Evolutionary conservation across 2,113 vertebrate species (phyloP), one percentile per base, ranked within the genome.

Genomic region (Atractosteus spatula): DNA sequence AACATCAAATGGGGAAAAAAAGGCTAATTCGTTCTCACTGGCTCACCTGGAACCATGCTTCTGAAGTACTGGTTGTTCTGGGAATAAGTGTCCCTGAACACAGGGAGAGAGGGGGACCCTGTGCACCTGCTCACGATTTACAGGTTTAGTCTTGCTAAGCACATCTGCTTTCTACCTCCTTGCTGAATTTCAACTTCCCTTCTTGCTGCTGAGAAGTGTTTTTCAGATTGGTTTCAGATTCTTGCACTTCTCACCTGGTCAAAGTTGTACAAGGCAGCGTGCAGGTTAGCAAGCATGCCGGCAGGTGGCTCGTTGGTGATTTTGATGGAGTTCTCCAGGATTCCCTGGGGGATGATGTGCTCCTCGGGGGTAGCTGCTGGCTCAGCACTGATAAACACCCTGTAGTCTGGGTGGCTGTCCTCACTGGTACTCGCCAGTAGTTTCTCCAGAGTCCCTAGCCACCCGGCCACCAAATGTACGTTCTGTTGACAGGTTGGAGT

Each of bases 241-340:
- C 29, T 29, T 29, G 29, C 29, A 3, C 10, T 54, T 67, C 82
- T 75, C 73, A 94, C 93, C 90, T 94, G 89, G 74, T 80, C 90
- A 84, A 95, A 96, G 81, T 85, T 91, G 81, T 85, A 83, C 12
- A 94, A 85, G 14, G 89, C 87, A 14, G 90, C 79, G 16, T 92
- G 90, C 47, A 97, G 76, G 79, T 91, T 91, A 81, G 91, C 85
- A 3, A 89, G 83, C 89, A 95, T 89, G 44, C 91, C 92, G 2
- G 86, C 84, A 63, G 92, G 91, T 2, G 87, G 88, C 67, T 95
- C 94, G 8, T 83, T 90, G 17, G 93, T 93, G 78, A 95, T 91
- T 86, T 95, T 95, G 76, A 96, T 85, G 10, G 86, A 84, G 12
- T 91, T 93, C 81, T 95, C 93, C 76, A 94, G 78, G 13, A 93